Percentiles rank a stretch among this genome's conserved stretches.
These are phyloP conservation scores for Coenobita brevimanus DNA, from an alignment of 1,140 invertebrate genomes.

Conservation along the genomic window DNA sequence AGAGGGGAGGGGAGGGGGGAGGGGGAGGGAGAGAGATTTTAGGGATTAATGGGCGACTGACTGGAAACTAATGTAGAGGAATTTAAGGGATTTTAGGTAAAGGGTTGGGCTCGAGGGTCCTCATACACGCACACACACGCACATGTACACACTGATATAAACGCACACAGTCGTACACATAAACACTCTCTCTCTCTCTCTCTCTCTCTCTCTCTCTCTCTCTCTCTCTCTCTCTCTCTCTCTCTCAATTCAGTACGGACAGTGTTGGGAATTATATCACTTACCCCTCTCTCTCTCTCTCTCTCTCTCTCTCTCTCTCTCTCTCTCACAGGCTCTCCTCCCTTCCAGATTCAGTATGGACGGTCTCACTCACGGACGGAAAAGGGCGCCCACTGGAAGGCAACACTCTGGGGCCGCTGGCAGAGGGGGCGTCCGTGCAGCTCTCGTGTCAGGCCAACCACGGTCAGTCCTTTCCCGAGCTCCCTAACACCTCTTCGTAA, in stretches of 20 bases:
- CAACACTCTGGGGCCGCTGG: constrained; percentile 18
- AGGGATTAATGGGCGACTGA: too few relatives aligned
- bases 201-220: background rate
- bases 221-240: background rate
- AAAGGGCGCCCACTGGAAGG: constrained; percentile 31
- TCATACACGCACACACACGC: background rate
- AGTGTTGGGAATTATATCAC: background rate
- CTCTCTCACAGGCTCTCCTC: background rate
- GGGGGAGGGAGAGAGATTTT: too few relatives aligned
- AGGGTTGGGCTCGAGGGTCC: too few relatives aligned
- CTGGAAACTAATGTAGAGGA: too few relatives aligned
- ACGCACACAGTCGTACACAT: background rate
- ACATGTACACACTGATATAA: background rate
- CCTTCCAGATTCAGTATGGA: constrained; percentile 23
- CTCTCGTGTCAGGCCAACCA: constrained; percentile 50
- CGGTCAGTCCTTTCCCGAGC: constrained; percentile 2
- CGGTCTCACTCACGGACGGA: constrained; percentile 27
- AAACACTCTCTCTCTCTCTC: background rate
- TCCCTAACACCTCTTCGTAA: too few relatives aligned
- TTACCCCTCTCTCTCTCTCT: constrained; percentile 1
- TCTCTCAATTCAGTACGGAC: background rate
- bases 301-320: background rate
- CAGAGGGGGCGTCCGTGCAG: background rate
- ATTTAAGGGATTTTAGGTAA: too few relatives aligned
- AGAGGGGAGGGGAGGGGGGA: too few relatives aligned